Base-by-base conservation (phyloP, 2,797 vertebrate genomes). In the Picus viridis region DNA sequence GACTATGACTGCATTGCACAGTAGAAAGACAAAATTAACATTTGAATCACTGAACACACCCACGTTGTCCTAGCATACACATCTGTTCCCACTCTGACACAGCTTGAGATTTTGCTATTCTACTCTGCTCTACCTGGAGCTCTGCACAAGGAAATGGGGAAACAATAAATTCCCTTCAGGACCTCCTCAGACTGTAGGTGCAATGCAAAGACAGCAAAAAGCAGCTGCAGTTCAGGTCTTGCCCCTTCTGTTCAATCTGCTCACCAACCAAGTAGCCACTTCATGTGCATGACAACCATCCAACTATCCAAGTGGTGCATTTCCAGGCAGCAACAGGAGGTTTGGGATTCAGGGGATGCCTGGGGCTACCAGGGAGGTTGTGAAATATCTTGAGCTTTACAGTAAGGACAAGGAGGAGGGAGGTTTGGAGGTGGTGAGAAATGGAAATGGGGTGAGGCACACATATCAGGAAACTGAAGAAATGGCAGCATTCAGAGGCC, bases 11-110 rank as follows among this genome's bases (percentile, higher is more conserved):
- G 49, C 86, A 14, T n/a, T 22, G 16, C 72, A 64, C 61, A 43
- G 36, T 9, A 71, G 30, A 58, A 92, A 83, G 80, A 39, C 59
- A 62, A 90, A 93, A 94, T 89, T 83, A 90, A 88, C 75, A 83
- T 62, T 70, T 7, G 0, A 87, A 86, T 83, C 43, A 22, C 2
- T 56, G 75, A 91, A 68, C 54, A 53, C 67, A 49, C 87, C 85
- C 92, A 83, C 51, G 1, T 45, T 86, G 29, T 90, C 84, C 61
- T 71, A 65, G 63, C 74, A 83, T 53, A 79, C 69, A 30, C 64
- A 86, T 74, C 78, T 93, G 63, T 43, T 89, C 81, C 75, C 64
- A 30, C 80, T 57, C 32, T 58, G 18, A 68, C 75, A 62, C 0
- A 0, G 61, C 54, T 47, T 8, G 1, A 80, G 39, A 65, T 57